phyloP scores from a whole-genome alignment of 2,888 invertebrate species.

The Diploptera punctata region DNA sequence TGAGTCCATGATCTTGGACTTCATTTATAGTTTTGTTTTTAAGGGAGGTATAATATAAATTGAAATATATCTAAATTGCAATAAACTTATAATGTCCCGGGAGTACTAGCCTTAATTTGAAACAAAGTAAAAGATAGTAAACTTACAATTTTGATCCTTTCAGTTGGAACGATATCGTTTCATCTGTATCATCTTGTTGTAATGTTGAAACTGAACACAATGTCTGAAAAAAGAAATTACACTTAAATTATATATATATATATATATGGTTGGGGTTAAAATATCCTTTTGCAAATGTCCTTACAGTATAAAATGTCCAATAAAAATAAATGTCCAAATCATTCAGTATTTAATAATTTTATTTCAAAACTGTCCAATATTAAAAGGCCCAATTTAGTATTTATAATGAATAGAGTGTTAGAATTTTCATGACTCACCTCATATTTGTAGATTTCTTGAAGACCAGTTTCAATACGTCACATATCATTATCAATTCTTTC shows the following conservation, averaged over 20 bases:
- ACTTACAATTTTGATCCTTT: slow-evolving; percentile 55
- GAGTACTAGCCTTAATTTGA: background rate
- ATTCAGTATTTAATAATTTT: background rate
- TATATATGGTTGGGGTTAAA: background rate
- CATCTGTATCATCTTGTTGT: slow-evolving; percentile 53
- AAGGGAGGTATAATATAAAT: background rate
- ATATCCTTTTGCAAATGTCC: background rate
- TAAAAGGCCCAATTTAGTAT: too few relatives aligned
- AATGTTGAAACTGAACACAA: slow-evolving; percentile 53
- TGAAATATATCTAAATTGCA: too few relatives aligned
- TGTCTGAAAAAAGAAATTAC: slow-evolving; percentile 46
- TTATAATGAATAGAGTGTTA: too few relatives aligned
- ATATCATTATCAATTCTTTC: too few relatives aligned
- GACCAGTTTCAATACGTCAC: too few relatives aligned
- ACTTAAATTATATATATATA: background rate
- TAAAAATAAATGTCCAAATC: background rate
- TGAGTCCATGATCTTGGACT: too few relatives aligned
- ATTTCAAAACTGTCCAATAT: background rate
- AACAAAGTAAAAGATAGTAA: background rate
- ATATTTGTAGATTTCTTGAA: too few relatives aligned
- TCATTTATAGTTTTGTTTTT: too few relatives aligned
- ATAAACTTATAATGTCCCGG: too few relatives aligned
- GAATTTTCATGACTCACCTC: too few relatives aligned
- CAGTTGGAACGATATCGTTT: slow-evolving; percentile 52
- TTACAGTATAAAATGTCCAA: background rate